These are phyloP conservation scores for Himalopsyche tibetana DNA, from an alignment of 2,888 invertebrate genomes.

Conservation along the genomic window DNA sequence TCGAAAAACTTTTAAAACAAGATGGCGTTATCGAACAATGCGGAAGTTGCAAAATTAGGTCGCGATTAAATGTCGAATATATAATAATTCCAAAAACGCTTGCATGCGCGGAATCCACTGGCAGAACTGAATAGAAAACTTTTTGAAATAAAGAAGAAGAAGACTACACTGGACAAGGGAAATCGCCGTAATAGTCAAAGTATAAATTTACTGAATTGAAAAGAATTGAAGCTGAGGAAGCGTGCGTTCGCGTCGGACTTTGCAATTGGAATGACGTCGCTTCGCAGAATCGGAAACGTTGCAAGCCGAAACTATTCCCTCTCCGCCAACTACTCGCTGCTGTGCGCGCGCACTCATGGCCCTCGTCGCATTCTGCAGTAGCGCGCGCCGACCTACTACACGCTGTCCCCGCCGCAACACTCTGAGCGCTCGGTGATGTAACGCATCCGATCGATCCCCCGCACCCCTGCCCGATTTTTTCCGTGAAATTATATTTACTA, in stretches of 20 bases:
- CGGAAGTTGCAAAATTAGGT: conserved; percentile 62
- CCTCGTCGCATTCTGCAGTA: conserved; percentile 47
- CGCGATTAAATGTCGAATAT: conserved; percentile 46
- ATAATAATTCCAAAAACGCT: neutral
- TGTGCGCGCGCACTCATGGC: conserved; percentile 68
- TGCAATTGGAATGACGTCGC: conserved; percentile 1
- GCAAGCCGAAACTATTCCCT: conserved; percentile 39
- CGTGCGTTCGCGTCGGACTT: conserved; percentile 13
- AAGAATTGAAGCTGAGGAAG: neutral
- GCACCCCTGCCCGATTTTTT: conserved; percentile 67
- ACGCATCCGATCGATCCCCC: conserved; percentile 77
- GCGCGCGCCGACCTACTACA: conserved; percentile 53
- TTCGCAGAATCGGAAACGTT: conserved; percentile 30
- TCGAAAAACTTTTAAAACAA: conserved; percentile 56
- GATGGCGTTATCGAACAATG: conserved; percentile 60
- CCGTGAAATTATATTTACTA: neutral
- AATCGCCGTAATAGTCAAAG: conserved; percentile 9
- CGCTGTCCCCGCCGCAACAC: conserved; percentile 55
- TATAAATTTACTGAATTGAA: conserved; percentile 28
- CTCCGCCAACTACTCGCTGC: neutral
- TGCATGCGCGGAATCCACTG: neutral
- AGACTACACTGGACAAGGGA: neutral
- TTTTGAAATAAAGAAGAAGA: neutral
- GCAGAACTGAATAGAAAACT: conserved; percentile 1
- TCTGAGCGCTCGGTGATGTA: conserved; percentile 72